phyloP scores from a whole-genome alignment of 2,888 invertebrate genomes.

The Scaptomyza flava region DNA sequence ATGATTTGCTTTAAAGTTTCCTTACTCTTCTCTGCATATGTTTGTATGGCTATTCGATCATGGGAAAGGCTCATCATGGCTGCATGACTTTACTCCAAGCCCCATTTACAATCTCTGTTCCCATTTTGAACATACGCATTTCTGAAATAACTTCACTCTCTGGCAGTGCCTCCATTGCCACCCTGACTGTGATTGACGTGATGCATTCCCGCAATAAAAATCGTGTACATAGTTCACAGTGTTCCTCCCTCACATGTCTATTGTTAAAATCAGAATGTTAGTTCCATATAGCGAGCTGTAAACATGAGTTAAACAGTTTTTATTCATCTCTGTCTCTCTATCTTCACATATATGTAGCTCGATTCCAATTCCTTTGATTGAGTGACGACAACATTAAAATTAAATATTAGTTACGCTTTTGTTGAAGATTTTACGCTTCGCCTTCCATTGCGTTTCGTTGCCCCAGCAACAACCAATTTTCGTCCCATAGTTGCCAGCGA shows the following conservation, averaged over 20 bases:
- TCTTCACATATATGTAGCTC: constrained; percentile 2
- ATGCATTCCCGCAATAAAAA: constrained; percentile 52
- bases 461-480: constrained; percentile 66
- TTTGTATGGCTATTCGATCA: constrained; percentile 50
- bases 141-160: constrained; percentile 45
- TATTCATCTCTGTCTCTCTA: constrained; percentile 4
- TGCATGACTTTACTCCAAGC: constrained; percentile 32
- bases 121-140: constrained; percentile 30
- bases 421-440: constrained; percentile 59
- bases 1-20: constrained; percentile 43
- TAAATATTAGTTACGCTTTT: constrained; percentile 71
- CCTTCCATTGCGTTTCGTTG: constrained; percentile 52
- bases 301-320: constrained; percentile 62
- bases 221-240: constrained; percentile 23
- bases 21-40: constrained; percentile 1
- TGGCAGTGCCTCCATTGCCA: constrained; percentile 28
- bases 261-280: constrained; percentile 12
- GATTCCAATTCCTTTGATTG: constrained; percentile 23
- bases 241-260: constrained; percentile 10
- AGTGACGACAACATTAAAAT: constrained; percentile 70
- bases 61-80: constrained; percentile 54
- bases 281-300: constrained; percentile 58
- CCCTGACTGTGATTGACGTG: constrained; percentile 48
- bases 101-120: not conserved
- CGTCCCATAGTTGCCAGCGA: constrained; percentile 48